phyloP scores from a whole-genome alignment of 2,113 vertebrate genomes.

The Ctenodactylus gundi region DNA sequence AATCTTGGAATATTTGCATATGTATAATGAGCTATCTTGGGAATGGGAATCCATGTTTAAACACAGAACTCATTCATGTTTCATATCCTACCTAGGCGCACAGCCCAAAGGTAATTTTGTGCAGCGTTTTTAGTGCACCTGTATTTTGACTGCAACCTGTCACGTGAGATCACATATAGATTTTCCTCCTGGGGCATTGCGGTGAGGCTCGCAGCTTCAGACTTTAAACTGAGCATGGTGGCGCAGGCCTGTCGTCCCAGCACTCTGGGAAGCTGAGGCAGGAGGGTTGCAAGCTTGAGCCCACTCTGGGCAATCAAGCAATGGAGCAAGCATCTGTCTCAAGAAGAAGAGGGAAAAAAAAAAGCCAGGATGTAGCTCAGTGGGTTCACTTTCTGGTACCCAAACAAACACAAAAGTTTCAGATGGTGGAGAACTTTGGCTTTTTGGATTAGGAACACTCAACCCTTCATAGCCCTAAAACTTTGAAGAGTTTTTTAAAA shows the following conservation, averaged over 20 bases:
- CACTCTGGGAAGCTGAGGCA: background rate
- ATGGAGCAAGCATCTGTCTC: background rate
- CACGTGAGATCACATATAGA: too few relatives aligned
- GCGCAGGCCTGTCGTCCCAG: background rate
- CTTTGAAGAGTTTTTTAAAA: too few relatives aligned
- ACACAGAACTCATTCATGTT: background rate
- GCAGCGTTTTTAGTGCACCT: background rate
- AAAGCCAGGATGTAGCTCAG: background rate
- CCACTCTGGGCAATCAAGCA: background rate
- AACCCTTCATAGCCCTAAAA: too few relatives aligned
- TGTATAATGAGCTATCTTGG: background rate
- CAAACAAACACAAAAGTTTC: background rate
- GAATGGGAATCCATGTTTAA: background rate
- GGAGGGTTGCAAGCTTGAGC: background rate
- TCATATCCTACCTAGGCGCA: background rate
- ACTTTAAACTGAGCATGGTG: too few relatives aligned
- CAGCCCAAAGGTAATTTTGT: background rate
- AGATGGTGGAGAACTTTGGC: background rate
- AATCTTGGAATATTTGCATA: background rate
- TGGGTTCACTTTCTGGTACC: background rate
- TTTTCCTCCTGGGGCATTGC: background rate
- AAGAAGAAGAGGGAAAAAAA: background rate
- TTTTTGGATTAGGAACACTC: background rate
- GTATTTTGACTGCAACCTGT: background rate
- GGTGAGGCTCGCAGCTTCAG: background rate